Percentiles rank a stretch among this genome's conserved stretches.
Evolutionary conservation across 2,113 vertebrate genomes (phyloP).

Genomic region (Aix galericulata): DNA sequence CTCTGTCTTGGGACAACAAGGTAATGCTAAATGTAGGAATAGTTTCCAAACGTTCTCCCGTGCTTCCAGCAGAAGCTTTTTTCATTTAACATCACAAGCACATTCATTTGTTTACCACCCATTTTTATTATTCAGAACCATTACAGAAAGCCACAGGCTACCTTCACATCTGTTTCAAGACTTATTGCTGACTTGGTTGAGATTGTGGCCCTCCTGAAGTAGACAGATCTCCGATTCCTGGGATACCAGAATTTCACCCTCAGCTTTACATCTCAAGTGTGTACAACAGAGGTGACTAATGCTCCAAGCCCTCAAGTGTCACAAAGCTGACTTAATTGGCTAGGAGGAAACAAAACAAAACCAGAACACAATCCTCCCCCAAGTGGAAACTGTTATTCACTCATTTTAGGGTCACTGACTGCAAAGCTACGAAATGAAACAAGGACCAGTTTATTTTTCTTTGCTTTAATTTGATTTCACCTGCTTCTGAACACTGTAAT

Average conservation of each 20-base stretch:
- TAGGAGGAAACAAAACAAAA: constrained; percentile 50
- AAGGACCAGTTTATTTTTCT: constrained; percentile 1
- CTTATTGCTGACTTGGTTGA: background rate
- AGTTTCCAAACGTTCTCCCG: background rate
- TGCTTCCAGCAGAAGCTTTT: background rate
- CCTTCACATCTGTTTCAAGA: background rate
- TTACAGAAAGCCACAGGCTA: background rate
- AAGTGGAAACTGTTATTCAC: constrained; percentile 50
- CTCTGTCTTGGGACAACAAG: background rate
- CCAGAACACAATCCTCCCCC: constrained; percentile 44
- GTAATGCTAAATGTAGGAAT: background rate
- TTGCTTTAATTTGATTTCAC: constrained; percentile 15
- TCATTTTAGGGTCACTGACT: constrained; percentile 46
- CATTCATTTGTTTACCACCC: background rate
- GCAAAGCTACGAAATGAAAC: constrained; percentile 9
- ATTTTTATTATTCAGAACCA: background rate
- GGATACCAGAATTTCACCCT: constrained; percentile 19
- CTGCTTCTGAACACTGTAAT: background rate
- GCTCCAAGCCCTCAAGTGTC: background rate
- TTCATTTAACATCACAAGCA: background rate
- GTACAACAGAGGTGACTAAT: constrained; percentile 50
- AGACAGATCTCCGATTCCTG: background rate
- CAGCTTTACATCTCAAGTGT: background rate
- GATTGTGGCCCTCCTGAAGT: background rate
- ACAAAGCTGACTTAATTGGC: constrained; percentile 44